Evolutionary conservation across 2,797 vertebrate genomes (phyloP), one percentile per base, ranked within the genome.

Genomic region (Hoplostethus mediterraneus): DNA sequence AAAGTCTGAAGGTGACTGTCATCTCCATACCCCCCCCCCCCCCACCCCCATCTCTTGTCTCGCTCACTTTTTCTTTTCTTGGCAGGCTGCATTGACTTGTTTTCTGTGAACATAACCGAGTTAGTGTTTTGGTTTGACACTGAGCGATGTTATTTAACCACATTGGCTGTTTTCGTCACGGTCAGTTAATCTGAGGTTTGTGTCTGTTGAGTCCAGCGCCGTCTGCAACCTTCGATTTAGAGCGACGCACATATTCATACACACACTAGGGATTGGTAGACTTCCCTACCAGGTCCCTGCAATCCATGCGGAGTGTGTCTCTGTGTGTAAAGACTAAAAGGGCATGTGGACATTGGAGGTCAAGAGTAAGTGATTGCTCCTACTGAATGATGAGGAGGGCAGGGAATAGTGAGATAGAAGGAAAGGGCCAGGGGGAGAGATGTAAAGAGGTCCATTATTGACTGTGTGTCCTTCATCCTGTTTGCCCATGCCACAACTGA

Each of bases 401-500:
- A 49, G 6, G 8, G 40, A 8, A 31, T 3, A 49, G 42, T 1
- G 48, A 52, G 53, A 45, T 54, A 45, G 44, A 53, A 21, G 33
- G 31, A 33, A 6, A 33, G 31, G 2, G 21, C 21, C 21, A 25
- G 7, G 16, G 12, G 12, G 13, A 47, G 59, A 2, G 59, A 56
- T 31, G 36, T 54, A 63, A 60, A 2, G 16, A 71, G 62, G 40
- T 55, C 70, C 59, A 12, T 67, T 62, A 76, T 45, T 81, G 65
- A 79, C 63, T 51, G 14, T 1, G 30, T 30, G 85, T 81, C 90
- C 88, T 92, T 92, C 81, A 89, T 83, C 71, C 76, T 52, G 54
- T 58, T 73, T 80, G 69, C 57, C 78, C 52, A 45, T 36, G 59
- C 25, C 62, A 42, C 51, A 72, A 13, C 59, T 44, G 25, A 6